These are phyloP conservation scores for Panagrolaimus sp. DNA, from an alignment of 1,140 invertebrate species.

Conservation along the genomic window DNA sequence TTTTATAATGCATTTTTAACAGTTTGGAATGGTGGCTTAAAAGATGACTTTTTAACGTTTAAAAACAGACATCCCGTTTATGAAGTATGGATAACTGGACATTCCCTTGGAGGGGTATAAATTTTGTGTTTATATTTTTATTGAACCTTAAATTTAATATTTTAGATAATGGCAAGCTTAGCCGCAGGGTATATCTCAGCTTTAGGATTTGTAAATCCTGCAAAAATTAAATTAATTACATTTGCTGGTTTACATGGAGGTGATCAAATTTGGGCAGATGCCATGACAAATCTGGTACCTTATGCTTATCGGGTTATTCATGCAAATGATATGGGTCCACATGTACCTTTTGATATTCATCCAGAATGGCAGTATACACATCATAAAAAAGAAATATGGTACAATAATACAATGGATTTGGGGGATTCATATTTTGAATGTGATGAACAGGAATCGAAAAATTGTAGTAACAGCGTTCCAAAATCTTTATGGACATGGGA, in stretches of 20 bases:
- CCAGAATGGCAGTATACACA: neutral
- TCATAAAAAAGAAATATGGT: neutral
- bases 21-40: neutral
- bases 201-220: neutral
- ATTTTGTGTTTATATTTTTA: too few species aligned
- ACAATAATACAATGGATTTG: neutral
- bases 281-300: neutral
- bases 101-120: neutral
- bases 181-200: neutral
- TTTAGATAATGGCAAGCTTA: neutral
- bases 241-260: constrained; percentile 6
- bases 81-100: constrained; percentile 1
- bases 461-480: constrained; percentile 4
- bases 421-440: neutral
- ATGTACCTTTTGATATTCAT: neutral
- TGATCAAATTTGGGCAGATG: neutral
- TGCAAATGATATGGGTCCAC: neutral
- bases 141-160: too few species aligned
- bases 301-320: neutral
- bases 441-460: neutral
- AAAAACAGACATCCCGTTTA: neutral
- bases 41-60: neutral
- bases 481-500: neutral
- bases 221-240: neutral
- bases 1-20: neutral